Evolutionary conservation across 2,888 invertebrate genomes (phyloP).

Genomic region (Latrodectus hesperus): DNA sequence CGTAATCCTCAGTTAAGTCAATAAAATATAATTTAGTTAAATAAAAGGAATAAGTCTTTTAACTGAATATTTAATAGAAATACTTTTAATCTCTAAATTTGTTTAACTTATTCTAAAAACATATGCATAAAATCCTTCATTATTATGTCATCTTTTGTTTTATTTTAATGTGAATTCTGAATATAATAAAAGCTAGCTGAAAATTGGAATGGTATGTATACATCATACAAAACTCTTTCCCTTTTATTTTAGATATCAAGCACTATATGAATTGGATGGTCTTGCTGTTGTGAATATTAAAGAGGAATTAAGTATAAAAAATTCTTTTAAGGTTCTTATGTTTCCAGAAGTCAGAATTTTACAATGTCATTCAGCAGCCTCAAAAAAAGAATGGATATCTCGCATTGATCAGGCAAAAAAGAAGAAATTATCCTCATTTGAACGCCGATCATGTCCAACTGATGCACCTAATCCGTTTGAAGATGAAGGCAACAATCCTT

Average conservation of each 20-base stretch:
- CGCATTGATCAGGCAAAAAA: constrained; percentile 93
- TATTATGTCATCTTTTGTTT: no score
- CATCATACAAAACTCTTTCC: no score
- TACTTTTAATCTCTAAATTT: no score
- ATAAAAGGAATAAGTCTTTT: no score
- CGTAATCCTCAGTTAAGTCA: no score
- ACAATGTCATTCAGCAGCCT: constrained; percentile 87
- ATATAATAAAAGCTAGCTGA: no score
- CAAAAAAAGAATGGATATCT: constrained; percentile 93
- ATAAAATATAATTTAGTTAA: no score
- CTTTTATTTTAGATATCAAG: constrained; percentile 80
- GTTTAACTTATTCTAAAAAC: no score
- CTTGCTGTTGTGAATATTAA: constrained; percentile 93
- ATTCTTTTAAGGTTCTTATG: constrained; percentile 94
- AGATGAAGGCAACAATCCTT: constrained; percentile 65
- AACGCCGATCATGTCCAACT: constrained; percentile 3
- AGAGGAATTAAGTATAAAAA: constrained; percentile 81
- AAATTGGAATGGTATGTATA: no score
- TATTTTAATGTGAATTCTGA: no score
- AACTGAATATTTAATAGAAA: no score
- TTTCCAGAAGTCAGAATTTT: constrained; percentile 95
- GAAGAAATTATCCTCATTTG: constrained; percentile 77
- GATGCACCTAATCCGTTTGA: constrained; percentile 54
- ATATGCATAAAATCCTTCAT: no score
- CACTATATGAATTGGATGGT: constrained; percentile 88